Evolutionary conservation across 1,140 invertebrate species (phyloP).

Genomic region (Lucilia cuprina): DNA sequence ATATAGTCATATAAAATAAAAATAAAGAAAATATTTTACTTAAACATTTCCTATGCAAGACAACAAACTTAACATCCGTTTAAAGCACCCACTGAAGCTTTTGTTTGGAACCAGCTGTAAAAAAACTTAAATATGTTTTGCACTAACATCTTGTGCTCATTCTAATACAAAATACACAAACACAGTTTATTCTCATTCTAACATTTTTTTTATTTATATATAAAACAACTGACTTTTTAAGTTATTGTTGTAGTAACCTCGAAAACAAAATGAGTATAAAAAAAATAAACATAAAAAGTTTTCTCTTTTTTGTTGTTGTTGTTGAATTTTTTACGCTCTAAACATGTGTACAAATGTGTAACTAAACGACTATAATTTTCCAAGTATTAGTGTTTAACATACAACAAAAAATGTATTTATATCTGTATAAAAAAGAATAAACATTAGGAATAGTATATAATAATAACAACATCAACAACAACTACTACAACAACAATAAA

Average conservation of each 20-base stretch:
- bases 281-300: not conserved
- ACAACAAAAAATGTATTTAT: too few relatives aligned
- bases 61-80: conserved; percentile 9
- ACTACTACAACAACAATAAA: too few relatives aligned
- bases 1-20: not conserved
- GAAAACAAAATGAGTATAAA: not conserved
- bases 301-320: not conserved
- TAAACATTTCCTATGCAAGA: not conserved
- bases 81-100: not conserved
- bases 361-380: too few relatives aligned
- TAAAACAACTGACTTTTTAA: not conserved
- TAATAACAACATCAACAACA: not conserved
- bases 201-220: too few relatives aligned
- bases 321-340: not conserved
- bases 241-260: not conserved
- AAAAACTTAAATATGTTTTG: not conserved
- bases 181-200: too few relatives aligned
- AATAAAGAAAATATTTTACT: not conserved
- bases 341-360: too few relatives aligned
- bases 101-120: not conserved
- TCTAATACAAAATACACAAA: too few relatives aligned
- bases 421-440: too few relatives aligned
- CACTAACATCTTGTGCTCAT: too few relatives aligned
- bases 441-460: not conserved
- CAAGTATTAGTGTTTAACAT: too few relatives aligned